Evolutionary conservation across 2,113 vertebrate genomes (phyloP).

Genomic region (Zosterops japonicus): DNA sequence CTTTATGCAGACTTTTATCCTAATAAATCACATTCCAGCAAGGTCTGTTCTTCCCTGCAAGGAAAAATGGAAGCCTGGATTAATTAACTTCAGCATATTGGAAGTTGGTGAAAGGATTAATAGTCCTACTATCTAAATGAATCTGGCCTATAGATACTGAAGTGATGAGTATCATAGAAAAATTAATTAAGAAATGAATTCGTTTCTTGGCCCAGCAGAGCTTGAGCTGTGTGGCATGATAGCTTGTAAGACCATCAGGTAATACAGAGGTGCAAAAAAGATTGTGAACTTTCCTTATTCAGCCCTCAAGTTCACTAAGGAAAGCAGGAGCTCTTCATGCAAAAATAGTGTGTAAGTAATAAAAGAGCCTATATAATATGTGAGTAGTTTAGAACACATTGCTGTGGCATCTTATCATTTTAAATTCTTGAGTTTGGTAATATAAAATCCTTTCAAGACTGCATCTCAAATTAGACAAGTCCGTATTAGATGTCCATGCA

Average conservation of each 20-base stretch:
- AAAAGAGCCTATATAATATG: background rate
- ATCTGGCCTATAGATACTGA: background rate
- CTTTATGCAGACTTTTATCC: background rate
- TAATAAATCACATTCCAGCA: background rate
- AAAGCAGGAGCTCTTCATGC: background rate
- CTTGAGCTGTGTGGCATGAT: background rate
- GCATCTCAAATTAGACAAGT: background rate
- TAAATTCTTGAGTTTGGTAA: background rate
- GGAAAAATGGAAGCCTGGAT: background rate
- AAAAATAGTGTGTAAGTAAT: background rate
- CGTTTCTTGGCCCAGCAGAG: background rate
- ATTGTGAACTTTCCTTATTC: background rate
- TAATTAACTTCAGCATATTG: background rate
- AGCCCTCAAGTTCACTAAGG: background rate
- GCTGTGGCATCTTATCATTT: background rate
- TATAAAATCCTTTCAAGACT: background rate
- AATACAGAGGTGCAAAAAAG: background rate
- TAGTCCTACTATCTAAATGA: background rate
- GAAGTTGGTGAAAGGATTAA: background rate
- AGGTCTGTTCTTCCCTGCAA: background rate
- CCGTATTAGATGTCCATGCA: accelerated
- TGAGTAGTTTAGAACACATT: background rate
- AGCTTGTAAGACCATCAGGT: background rate
- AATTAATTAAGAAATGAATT: background rate
- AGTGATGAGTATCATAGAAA: background rate